Evolutionary conservation across 2,888 invertebrate genomes (phyloP).

Genomic region (Luperina nickerlii): DNA sequence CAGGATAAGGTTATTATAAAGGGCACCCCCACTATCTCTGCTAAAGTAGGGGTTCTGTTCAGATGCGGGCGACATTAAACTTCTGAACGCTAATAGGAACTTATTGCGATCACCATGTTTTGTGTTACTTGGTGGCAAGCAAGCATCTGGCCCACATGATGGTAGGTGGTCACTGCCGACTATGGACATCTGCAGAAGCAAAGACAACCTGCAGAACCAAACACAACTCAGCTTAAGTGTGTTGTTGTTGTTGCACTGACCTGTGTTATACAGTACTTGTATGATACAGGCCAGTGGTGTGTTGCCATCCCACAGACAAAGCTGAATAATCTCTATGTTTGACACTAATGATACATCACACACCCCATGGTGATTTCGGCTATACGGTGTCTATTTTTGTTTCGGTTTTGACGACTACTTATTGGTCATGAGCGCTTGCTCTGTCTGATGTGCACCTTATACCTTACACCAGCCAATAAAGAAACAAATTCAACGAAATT

Average conservation of each 20-base stretch:
- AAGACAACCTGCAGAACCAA: not conserved
- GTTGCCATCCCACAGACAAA: not conserved
- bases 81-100: not conserved
- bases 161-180: not conserved
- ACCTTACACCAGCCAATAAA: not conserved
- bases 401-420: not conserved
- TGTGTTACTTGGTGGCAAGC: not conserved
- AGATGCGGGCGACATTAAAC: not conserved
- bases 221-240: not conserved
- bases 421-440: too few species aligned
- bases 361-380: not conserved
- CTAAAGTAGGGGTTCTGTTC: not conserved
- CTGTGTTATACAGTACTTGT: too few species aligned
- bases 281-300: not conserved
- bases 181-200: not conserved
- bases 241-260: too few species aligned
- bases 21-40: not conserved
- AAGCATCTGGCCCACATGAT: not conserved
- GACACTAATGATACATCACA: not conserved
- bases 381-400: not conserved
- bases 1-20: conserved; percentile 38
- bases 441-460: not conserved
- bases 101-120: not conserved
- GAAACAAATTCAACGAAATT: not conserved
- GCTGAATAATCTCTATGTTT: not conserved